phyloP scores from a whole-genome alignment of 2,888 invertebrate genomes.

The Heteromurus nitidus region DNA sequence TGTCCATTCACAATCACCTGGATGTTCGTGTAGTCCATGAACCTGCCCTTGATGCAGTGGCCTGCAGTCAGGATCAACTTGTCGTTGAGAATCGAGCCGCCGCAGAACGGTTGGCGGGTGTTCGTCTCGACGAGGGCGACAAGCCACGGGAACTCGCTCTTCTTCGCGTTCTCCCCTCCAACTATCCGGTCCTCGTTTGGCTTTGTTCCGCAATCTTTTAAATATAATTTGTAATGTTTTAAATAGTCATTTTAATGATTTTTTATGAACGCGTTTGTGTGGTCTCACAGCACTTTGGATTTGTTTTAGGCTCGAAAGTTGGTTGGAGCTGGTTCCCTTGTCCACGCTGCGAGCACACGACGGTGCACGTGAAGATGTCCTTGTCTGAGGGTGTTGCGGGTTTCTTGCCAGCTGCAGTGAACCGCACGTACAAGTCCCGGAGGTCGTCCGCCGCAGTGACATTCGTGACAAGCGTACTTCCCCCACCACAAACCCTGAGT shows the following conservation, averaged over 20 bases:
- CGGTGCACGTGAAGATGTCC: slow-evolving; percentile 60
- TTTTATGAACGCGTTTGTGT: background rate
- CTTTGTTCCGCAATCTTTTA: slow-evolving; percentile 70
- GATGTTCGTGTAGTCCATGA: slow-evolving; percentile 53
- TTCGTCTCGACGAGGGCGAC: slow-evolving; percentile 69
- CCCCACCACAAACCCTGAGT: slow-evolving; percentile 57
- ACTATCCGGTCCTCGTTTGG: slow-evolving; percentile 67
- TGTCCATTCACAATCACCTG: slow-evolving; percentile 56
- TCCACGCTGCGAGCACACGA: slow-evolving; percentile 63
- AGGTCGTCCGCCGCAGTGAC: slow-evolving; percentile 61
- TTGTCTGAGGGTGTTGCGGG: background rate
- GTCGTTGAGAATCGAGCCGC: slow-evolving; percentile 62
- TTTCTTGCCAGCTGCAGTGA: slow-evolving; percentile 38
- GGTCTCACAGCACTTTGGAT: slow-evolving; percentile 66
- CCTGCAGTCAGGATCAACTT: slow-evolving; percentile 50
- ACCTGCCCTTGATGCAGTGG: slow-evolving; percentile 63
- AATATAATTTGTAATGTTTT: too few relatives aligned
- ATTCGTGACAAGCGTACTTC: slow-evolving; percentile 31
- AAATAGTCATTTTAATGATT: background rate
- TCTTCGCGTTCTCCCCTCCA: slow-evolving; percentile 64
- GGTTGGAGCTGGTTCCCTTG: slow-evolving; percentile 36
- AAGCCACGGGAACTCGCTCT: slow-evolving; percentile 71
- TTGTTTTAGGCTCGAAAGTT: slow-evolving; percentile 31
- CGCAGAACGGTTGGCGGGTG: slow-evolving; percentile 70
- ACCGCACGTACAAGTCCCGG: slow-evolving; percentile 66